These are phyloP conservation scores for Drosophila subquinaria DNA, from an alignment of 2,888 invertebrate species.

Conservation along the genomic window DNA sequence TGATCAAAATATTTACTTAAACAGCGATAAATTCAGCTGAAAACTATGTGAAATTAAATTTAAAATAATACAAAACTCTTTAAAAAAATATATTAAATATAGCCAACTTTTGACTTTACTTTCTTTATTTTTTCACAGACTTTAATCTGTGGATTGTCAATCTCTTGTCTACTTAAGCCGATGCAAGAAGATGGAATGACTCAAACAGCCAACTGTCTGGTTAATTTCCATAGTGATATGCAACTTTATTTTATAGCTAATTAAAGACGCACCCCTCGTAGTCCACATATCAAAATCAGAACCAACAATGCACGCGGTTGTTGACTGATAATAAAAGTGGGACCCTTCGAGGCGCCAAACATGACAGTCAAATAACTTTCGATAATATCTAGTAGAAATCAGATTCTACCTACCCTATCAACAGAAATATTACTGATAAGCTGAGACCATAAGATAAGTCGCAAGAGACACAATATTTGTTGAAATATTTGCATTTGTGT, in stretches of 20 bases:
- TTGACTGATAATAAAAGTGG: slow-evolving; percentile 35
- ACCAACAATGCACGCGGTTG: slow-evolving; percentile 22
- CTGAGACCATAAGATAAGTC: slow-evolving; percentile 13
- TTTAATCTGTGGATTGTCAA: not conserved
- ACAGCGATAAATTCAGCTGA: not conserved
- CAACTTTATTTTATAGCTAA: slow-evolving; percentile 21
- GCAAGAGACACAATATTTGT: slow-evolving; percentile 22
- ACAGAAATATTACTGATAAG: slow-evolving; percentile 40
- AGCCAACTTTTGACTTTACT: not conserved
- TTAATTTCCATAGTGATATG: slow-evolving; percentile 38
- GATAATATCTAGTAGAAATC: slow-evolving; percentile 44
- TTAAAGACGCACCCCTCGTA: slow-evolving; percentile 9
- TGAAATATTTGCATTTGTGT: slow-evolving; percentile 56
- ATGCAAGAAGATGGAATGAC: slow-evolving; percentile 10
- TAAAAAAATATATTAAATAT: not conserved
- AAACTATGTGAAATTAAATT: not conserved
- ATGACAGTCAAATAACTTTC: slow-evolving; percentile 59
- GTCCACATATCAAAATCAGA: slow-evolving; percentile 5
- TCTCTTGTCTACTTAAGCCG: not conserved
- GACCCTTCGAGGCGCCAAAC: slow-evolving; percentile 21
- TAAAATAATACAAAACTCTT: not conserved
- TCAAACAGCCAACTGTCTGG: slow-evolving; percentile 23
- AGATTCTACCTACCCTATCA: slow-evolving; percentile 48
- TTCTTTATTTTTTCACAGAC: not conserved
- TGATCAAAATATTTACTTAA: not conserved